Percentiles rank a stretch among this genome's conserved stretches.
Evolutionary conservation across 2,888 invertebrate genomes (phyloP).

Genomic region (Tenthredo mesomela): DNA sequence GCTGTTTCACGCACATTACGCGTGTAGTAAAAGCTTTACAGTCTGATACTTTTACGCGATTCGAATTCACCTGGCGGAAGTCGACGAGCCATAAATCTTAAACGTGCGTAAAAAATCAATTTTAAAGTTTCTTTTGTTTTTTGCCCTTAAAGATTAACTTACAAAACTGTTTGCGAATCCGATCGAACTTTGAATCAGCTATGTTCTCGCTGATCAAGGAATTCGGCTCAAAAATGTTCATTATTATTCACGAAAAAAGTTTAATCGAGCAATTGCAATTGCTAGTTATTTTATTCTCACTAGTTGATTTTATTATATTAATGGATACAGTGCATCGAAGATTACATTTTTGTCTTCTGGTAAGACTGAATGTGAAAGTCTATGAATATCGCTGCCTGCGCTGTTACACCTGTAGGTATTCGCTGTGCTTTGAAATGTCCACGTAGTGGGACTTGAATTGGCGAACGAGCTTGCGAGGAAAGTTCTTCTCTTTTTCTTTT

Average conservation of each 20-base stretch:
- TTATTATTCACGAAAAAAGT: not conserved
- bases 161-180: not conserved
- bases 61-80: conserved; percentile 32
- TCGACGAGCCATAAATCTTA: conserved; percentile 43
- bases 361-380: not conserved
- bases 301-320: not conserved
- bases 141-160: not conserved
- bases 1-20: not conserved
- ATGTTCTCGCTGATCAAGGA: not conserved
- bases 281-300: not conserved
- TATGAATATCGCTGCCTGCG: not conserved
- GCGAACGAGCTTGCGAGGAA: conserved; percentile 14
- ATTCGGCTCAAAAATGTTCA: not conserved
- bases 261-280: not conserved
- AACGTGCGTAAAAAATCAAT: conserved; percentile 33
- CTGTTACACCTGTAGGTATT: not conserved
- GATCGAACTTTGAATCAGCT: not conserved
- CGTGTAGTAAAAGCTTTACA: not conserved
- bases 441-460: conserved; percentile 4
- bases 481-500: conserved; percentile 17
- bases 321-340: not conserved
- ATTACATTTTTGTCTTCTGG: not conserved
- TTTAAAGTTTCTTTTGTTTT: conserved; percentile 7
- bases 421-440: not conserved
- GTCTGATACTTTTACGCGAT: conserved; percentile 7